Conservation (phyloP, 2,113 vertebrate species). For the Sarotherodon lohbergeri region DNA sequence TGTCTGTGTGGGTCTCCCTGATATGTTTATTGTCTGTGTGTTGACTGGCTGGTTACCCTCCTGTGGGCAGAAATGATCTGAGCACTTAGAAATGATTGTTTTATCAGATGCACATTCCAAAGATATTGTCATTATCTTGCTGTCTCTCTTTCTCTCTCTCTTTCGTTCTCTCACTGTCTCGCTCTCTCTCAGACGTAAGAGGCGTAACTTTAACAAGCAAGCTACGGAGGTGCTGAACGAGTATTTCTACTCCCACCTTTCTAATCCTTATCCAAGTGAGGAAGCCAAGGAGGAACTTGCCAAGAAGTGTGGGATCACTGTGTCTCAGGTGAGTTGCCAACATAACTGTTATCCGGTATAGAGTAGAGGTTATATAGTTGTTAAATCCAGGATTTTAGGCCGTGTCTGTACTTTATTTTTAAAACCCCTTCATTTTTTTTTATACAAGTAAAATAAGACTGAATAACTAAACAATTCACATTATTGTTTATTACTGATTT, state of each 20-base stretch:
- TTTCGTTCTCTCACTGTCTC: not conserved
- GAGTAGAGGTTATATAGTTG: not conserved
- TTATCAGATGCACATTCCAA: not conserved
- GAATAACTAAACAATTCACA: not conserved
- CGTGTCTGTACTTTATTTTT: not conserved
- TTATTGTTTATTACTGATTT: not conserved
- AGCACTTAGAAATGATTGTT: not conserved
- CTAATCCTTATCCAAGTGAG: slow-evolving; percentile 88
- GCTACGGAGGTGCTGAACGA: slow-evolving; percentile 88
- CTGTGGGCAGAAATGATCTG: not conserved
- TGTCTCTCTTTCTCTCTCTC: not conserved
- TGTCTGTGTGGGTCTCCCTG: slow-evolving; percentile 16
- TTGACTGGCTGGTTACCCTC: not conserved
- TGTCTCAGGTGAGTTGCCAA: slow-evolving; percentile 78
- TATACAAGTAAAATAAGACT: not conserved
- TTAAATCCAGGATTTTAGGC: not conserved
- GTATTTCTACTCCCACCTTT: slow-evolving; percentile 90
- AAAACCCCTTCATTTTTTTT: not conserved
- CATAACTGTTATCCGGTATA: not conserved
- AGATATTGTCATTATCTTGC: not conserved
- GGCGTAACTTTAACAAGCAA: slow-evolving; percentile 88
- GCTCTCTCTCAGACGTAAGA: slow-evolving; percentile 71
- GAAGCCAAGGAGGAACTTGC: slow-evolving; percentile 90
- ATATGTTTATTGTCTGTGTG: not conserved
- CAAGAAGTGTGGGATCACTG: slow-evolving; percentile 85